Conservation (phyloP, 2,113 vertebrate genomes). For the Colinus virginianus region DNA sequence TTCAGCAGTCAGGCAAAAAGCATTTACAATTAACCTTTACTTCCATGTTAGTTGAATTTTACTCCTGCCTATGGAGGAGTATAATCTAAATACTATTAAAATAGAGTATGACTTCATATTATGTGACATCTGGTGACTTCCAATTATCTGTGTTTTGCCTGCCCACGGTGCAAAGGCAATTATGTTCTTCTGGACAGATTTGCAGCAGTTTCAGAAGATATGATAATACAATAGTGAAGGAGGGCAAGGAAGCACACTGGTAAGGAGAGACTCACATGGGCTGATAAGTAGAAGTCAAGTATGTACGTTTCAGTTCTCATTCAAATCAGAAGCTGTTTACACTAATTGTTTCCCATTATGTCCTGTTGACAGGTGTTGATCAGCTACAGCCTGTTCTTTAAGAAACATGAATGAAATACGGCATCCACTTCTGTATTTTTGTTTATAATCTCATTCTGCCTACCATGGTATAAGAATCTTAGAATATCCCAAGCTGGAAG, state of each 20-base stretch:
- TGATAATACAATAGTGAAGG: neutral
- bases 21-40: conserved; percentile 75
- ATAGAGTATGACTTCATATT: conserved; percentile 72
- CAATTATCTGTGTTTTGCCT: conserved; percentile 65
- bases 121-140: conserved; percentile 73
- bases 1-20: conserved; percentile 73
- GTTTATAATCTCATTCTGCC: neutral
- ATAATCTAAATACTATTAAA: conserved; percentile 72
- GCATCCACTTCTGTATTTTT: neutral
- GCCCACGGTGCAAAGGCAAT: conserved; percentile 70
- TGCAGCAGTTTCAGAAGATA: conserved; percentile 56
- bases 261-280: neutral
- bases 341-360: conserved; percentile 1
- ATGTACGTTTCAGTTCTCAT: neutral
- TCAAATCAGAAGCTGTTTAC: conserved; percentile 40
- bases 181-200: conserved; percentile 58
- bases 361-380: conserved; percentile 40
- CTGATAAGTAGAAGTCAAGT: conserved; percentile 44
- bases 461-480: neutral
- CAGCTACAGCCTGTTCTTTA: conserved; percentile 6
- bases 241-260: conserved; percentile 43
- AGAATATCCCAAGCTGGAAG: neutral
- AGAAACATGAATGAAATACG: neutral
- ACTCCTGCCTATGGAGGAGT: conserved; percentile 63
- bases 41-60: conserved; percentile 67